Conservation (phyloP, 2,113 vertebrate species). For the Crotophaga sulcirostris region DNA sequence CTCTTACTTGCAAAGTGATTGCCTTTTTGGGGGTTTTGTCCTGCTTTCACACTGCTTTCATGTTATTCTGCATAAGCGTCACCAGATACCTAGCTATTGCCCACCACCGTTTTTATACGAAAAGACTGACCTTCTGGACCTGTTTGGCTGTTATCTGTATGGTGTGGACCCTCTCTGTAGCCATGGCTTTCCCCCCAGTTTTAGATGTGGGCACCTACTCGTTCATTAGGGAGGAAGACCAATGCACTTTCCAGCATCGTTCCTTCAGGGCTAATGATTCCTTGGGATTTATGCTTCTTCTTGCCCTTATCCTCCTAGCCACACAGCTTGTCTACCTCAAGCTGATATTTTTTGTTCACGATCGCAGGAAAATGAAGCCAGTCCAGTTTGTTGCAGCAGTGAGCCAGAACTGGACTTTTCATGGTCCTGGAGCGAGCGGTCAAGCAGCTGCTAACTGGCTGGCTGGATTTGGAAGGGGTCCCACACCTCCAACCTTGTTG, state of each 20-base stretch:
- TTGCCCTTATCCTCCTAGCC: conserved; percentile 97
- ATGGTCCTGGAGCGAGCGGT: conserved; percentile 96
- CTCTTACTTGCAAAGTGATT: conserved; percentile 98
- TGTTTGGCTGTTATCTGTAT: conserved; percentile 98
- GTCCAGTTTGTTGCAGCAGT: conserved; percentile 99
- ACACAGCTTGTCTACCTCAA: conserved; percentile 99
- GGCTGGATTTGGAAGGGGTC: conserved; percentile 97
- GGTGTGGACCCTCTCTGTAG: conserved; percentile 99
- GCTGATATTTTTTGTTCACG: conserved; percentile 99
- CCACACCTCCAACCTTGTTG: conserved; percentile 96
- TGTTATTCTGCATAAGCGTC: conserved; percentile 98
- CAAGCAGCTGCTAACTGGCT: conserved; percentile 99
- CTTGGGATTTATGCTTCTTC: conserved; percentile 98
- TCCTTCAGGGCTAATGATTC: conserved; percentile 99
- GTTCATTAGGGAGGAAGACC: conserved; percentile 98
- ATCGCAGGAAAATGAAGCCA: conserved; percentile 99
- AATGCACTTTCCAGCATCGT: conserved; percentile 98
- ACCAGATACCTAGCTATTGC: conserved; percentile 98
- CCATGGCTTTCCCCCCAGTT: conserved; percentile 98
- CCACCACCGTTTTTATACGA: conserved; percentile 98
- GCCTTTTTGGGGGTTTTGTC: conserved; percentile 98
- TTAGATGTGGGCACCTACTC: conserved; percentile 98
- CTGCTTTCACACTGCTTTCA: conserved; percentile 99
- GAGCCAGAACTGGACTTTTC: conserved; percentile 99
- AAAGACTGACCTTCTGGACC: conserved; percentile 98